A percentile compares a stretch with the other conserved stretches of the same genome.
phyloP scores from a whole-genome alignment of 2,888 invertebrate species.

The Dasypogon diadema region DNA sequence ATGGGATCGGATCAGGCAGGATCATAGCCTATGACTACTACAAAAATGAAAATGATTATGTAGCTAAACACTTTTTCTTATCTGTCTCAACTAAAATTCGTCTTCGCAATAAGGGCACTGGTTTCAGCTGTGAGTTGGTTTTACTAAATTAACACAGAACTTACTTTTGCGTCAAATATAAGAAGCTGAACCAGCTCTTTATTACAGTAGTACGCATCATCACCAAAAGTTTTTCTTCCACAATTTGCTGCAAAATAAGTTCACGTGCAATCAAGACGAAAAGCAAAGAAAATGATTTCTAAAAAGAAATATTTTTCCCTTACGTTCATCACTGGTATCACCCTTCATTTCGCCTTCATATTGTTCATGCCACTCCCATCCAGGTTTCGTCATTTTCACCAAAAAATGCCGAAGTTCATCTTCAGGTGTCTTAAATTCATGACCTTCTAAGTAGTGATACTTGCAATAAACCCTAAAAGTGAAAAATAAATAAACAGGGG shows the following conservation, averaged over 20 bases:
- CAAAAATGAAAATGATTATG: no score
- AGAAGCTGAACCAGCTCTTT: slow-evolving; percentile 85
- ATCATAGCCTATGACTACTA: no score
- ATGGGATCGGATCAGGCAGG: no score
- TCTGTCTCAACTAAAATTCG: no score
- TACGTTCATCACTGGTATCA: slow-evolving; percentile 59
- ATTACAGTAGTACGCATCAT: slow-evolving; percentile 85
- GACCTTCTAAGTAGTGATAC: slow-evolving; percentile 84
- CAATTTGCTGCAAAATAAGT: slow-evolving; percentile 72
- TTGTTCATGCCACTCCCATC: slow-evolving; percentile 76
- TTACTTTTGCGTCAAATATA: slow-evolving; percentile 89
- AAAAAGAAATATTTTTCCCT: no score
- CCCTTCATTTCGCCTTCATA: slow-evolving; percentile 67
- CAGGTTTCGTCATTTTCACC: slow-evolving; percentile 72
- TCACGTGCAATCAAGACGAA: no score
- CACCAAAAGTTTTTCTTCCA: slow-evolving; percentile 73
- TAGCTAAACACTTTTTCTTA: no score
- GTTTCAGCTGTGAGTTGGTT: no score
- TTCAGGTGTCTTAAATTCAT: slow-evolving; percentile 80
- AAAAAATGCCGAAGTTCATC: slow-evolving; percentile 82
- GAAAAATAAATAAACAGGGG: no score
- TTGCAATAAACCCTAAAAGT: slow-evolving; percentile 85
- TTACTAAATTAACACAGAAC: slow-evolving; percentile 62
- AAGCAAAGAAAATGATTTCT: no score
- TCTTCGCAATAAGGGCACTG: no score